These are phyloP conservation scores for Pyrocephalus nanus DNA, from an alignment of 2,797 vertebrate genomes.

Conservation along the genomic window DNA sequence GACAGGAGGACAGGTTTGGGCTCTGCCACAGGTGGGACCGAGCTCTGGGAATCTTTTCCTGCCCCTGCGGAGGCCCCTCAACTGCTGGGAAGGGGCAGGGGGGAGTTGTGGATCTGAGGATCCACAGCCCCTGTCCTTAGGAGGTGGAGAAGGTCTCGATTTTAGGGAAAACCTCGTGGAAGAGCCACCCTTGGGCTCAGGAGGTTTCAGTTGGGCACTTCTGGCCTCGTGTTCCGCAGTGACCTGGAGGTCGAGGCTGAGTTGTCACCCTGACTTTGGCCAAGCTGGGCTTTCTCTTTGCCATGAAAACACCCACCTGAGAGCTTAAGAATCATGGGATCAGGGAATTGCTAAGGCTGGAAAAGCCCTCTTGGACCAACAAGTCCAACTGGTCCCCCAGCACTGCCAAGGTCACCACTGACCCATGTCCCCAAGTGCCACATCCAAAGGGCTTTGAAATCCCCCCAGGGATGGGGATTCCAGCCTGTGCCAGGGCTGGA, in stretches of 20 bases:
- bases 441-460: neutral
- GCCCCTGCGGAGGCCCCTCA: neutral
- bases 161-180: neutral
- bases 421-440: neutral
- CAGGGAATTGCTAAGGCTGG: neutral
- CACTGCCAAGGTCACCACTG: neutral
- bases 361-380: neutral
- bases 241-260: neutral
- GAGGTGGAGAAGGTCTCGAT: neutral
- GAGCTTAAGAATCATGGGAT: neutral
- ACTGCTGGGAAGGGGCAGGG: neutral
- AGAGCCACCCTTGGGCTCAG: neutral
- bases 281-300: neutral
- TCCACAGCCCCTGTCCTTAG: neutral
- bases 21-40: neutral
- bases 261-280: neutral
- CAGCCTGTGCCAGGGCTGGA: neutral
- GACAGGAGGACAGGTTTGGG: neutral
- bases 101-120: neutral
- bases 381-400: neutral
- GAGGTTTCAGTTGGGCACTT: neutral
- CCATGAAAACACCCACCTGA: fast-evolving
- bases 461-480: fast-evolving
- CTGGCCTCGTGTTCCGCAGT: fast-evolving
- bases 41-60: neutral